Conservation (phyloP, 1,140 invertebrate genomes). For the Tetramorium simillimum region DNA sequence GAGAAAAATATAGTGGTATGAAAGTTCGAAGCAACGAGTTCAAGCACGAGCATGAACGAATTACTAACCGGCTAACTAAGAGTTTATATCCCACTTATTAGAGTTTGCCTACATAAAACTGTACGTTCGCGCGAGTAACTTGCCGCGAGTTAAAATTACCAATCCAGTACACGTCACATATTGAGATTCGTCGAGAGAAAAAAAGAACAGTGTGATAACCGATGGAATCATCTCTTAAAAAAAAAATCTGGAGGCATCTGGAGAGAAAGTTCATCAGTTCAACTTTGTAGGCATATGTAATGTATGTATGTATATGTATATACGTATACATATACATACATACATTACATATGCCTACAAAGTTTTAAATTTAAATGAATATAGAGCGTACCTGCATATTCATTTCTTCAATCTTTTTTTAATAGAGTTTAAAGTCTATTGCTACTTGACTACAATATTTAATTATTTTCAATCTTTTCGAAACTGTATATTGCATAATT, state of each 20-base stretch:
- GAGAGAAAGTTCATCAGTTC: too few relatives aligned
- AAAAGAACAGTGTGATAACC: not conserved
- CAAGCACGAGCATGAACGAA: conserved; percentile 12
- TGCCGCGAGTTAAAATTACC: conserved; percentile 17
- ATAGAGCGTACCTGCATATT: not conserved
- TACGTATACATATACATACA: not conserved
- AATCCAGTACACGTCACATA: not conserved
- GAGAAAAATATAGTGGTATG: not conserved
- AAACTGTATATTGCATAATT: not conserved
- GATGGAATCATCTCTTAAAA: not conserved
- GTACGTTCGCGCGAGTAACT: conserved; percentile 22
- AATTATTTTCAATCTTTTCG: not conserved
- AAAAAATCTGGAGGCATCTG: not conserved
- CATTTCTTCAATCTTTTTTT: not conserved
- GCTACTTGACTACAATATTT: not conserved
- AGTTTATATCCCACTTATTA: conserved; percentile 51
- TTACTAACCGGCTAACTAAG: conserved; percentile 6
- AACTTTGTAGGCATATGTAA: too few relatives aligned
- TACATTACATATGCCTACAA: too few relatives aligned
- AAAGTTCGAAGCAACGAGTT: conserved; percentile 15
- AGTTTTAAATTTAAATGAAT: not conserved
- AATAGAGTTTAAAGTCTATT: not conserved
- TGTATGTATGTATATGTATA: too few relatives aligned
- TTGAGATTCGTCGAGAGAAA: not conserved
- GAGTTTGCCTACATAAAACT: conserved; percentile 33